Conservation (phyloP, 2,113 vertebrate genomes). For the Pyrgilauda ruficollis region DNA sequence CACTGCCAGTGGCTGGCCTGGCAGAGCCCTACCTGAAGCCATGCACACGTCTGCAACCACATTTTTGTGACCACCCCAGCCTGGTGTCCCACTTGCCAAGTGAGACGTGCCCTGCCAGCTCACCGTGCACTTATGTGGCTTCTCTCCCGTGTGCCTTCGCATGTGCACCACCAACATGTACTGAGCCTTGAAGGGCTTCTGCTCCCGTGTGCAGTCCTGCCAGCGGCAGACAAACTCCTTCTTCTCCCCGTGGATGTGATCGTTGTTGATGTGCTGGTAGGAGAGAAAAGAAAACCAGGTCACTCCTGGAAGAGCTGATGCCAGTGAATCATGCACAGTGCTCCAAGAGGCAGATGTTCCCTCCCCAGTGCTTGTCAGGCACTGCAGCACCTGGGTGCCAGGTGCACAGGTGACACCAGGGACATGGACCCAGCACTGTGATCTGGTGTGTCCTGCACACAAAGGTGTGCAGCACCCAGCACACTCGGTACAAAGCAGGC, state of each 20-base stretch:
- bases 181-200: constrained; percentile 98
- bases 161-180: constrained; percentile 99
- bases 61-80: not conserved
- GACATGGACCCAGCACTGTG: not conserved
- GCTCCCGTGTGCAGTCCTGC: constrained; percentile 93
- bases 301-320: constrained; percentile 1
- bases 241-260: constrained; percentile 98
- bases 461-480: not conserved
- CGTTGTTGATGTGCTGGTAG: constrained; percentile 95
- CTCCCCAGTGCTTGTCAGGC: not conserved
- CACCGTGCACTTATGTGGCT: constrained; percentile 98
- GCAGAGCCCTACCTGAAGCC: not conserved
- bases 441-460: not conserved
- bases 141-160: constrained; percentile 95
- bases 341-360: not conserved
- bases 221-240: constrained; percentile 99
- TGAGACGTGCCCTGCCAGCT: constrained; percentile 40
- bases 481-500: not conserved
- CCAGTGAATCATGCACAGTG: accelerated
- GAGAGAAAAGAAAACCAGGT: constrained; percentile 16
- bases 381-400: not conserved
- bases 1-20: not conserved
- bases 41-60: not conserved
- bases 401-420: not conserved
- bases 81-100: not conserved